Conservation (phyloP, 2,113 vertebrate genomes). For the Prionailurus bengalensis region DNA sequence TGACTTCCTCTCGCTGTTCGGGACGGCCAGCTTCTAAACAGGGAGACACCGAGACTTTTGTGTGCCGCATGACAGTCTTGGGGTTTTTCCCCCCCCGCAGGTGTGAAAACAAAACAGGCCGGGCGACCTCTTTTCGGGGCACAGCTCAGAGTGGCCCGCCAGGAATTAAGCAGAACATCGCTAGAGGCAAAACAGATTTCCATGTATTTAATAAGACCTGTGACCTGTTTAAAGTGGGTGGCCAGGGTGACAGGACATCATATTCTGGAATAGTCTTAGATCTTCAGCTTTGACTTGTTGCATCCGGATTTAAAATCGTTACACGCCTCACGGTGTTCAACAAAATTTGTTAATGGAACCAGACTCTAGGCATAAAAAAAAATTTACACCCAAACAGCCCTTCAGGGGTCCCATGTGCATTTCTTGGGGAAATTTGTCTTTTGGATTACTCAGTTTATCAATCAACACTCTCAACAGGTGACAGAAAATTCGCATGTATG, state of each 20-base stretch:
- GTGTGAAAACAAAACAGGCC: conserved; percentile 84
- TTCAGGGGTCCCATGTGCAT: not conserved
- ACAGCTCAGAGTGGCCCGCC: not conserved
- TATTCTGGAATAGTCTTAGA: not conserved
- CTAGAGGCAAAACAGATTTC: not conserved
- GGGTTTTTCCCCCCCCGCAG: conserved; percentile 44
- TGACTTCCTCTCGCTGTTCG: conserved; percentile 79
- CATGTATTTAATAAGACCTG: not conserved
- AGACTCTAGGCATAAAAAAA: not conserved
- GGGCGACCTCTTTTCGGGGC: not conserved
- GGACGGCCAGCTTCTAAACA: conserved; percentile 74
- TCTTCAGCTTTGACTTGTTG: not conserved
- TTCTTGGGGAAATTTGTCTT: not conserved
- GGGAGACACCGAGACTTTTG: conserved; percentile 80
- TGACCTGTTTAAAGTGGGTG: not conserved
- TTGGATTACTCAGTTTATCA: not conserved
- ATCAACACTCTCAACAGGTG: not conserved
- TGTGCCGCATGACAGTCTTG: conserved; percentile 70
- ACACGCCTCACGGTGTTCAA: not conserved
- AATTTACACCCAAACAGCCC: accelerated
- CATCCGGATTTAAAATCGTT: not conserved
- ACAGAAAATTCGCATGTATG: not conserved
- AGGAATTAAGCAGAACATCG: not conserved
- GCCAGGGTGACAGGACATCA: not conserved
- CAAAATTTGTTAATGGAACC: not conserved